A percentile compares a stretch with the other conserved stretches of the same genome.
Conservation (phyloP, 2,797 vertebrate species). For the Scleropages formosus region DNA sequence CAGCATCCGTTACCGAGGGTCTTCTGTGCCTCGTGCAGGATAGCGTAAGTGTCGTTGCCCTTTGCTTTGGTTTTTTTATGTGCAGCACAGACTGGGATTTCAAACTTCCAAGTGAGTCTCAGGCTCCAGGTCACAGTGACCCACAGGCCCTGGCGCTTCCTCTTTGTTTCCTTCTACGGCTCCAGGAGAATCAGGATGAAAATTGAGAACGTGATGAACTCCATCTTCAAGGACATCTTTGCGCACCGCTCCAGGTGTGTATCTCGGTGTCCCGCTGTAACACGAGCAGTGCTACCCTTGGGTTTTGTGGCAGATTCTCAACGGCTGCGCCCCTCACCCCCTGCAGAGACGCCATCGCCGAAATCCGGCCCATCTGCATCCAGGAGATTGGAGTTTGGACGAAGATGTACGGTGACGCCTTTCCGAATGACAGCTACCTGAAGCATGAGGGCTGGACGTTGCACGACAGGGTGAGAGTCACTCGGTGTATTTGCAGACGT, state of each 20-base stretch:
- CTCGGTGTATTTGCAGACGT: background rate
- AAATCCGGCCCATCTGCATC: conserved; percentile 98
- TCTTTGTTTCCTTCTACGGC: conserved; percentile 70
- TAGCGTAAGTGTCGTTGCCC: too few relatives aligned
- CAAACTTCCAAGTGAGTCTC: too few relatives aligned
- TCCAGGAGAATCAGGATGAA: conserved; percentile 99
- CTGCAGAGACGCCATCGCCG: conserved; percentile 91
- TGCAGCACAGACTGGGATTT: too few relatives aligned
- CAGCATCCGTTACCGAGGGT: too few relatives aligned
- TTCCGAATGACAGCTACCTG: conserved; percentile 97
- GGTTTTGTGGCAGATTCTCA: background rate
- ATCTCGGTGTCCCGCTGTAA: too few relatives aligned
- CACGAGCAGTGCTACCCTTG: too few relatives aligned
- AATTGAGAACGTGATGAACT: conserved; percentile 99
- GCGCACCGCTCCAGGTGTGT: conserved; percentile 97
- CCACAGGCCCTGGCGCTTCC: too few relatives aligned
- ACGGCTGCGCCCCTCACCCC: too few relatives aligned
- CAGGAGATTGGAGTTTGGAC: conserved; percentile 99
- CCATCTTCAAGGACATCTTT: conserved; percentile 99
- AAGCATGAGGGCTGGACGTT: conserved; percentile 99
- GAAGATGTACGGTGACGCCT: conserved; percentile 99
- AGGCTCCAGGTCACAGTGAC: too few relatives aligned
- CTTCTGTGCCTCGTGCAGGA: too few relatives aligned
- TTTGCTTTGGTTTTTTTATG: too few relatives aligned
- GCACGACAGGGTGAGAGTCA: conserved; percentile 89